Conservation (phyloP, 2,113 vertebrate species). For the Ictidomys tridecemlineatus region DNA sequence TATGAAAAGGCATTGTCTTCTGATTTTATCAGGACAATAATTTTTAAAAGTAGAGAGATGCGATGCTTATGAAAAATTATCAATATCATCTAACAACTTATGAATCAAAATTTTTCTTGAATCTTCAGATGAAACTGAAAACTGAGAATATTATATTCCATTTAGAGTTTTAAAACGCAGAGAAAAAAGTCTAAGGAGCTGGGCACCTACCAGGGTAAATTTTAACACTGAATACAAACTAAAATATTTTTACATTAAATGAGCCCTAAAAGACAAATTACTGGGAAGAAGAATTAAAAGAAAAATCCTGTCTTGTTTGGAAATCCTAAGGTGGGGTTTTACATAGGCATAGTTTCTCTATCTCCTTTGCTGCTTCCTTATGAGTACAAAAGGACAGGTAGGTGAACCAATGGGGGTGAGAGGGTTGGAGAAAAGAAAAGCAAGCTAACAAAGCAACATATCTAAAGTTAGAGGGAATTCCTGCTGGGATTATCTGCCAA, state of each 20-base stretch:
- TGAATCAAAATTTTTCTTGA: constrained; percentile 37
- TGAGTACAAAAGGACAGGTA: not conserved
- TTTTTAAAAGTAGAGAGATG: constrained; percentile 44
- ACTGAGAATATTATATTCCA: not conserved
- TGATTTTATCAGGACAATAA: constrained; percentile 57
- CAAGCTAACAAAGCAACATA: not conserved
- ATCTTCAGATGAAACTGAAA: constrained; percentile 42
- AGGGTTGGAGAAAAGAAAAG: not conserved
- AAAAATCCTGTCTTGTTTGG: not conserved
- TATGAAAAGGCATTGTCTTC: constrained; percentile 30
- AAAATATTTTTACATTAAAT: constrained; percentile 41
- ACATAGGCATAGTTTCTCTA: not conserved
- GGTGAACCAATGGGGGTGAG: not conserved
- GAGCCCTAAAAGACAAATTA: not conserved
- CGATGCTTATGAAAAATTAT: constrained; percentile 58
- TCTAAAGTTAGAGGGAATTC: not conserved
- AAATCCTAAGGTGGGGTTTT: not conserved
- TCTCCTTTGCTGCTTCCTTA: not conserved
- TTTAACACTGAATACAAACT: not conserved
- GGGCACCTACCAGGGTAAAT: not conserved
- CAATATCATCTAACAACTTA: constrained; percentile 40
- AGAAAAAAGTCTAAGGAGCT: not conserved
- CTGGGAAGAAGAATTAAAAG: constrained; percentile 12
- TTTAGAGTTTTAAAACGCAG: constrained; percentile 30
- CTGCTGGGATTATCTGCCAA: not conserved